Evolutionary conservation across 2,113 vertebrate genomes (phyloP), one percentile per base, ranked within the genome.

Genomic region (Oryzias melastigma): DNA sequence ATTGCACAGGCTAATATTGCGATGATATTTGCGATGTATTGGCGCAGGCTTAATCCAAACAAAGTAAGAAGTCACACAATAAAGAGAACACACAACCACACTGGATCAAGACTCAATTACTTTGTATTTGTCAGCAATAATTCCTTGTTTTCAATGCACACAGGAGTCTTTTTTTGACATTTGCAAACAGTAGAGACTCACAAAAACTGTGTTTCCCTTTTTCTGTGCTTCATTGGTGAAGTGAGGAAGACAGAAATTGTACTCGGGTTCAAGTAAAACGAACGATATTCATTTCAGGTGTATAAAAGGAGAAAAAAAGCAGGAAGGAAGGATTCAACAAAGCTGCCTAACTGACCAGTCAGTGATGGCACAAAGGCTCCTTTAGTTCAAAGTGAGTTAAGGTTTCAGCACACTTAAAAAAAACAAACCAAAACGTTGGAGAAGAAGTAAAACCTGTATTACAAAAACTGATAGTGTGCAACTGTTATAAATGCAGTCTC

Each of bases 61-160:
- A 62, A 73, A 62, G 7, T 41, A 41, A 20, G 15, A 52, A 52
- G 40, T 68, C 43, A 73, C 42, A 72, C 52, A 57, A 62, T 59
- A 57, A 67, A 58, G 27, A 10, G 16, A 45, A 42, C 7, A 18
- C 3, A 15, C 29, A 53, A 0, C 2, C 46, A 19, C 62, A 58
- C 0, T 4, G 0, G 22, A 1, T 19, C 52, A n/a, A 41, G 44
- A 20, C 5, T 29, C 46, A 19, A 25, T 13, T 20, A 16, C 4
- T 35, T n/a, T 1, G 44, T 45, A 27, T 27, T 27, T 27, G 25
- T 27, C 25, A 27, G 5, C 35, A 35, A 10, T 2, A 35, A 35
- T 10, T 35, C 2, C 10, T 35, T 10, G 35, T 35, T 12, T 35
- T 35, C 10, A 35, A 35, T 3, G 35, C 10, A 35, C 35, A 35